Evolutionary conservation across 2,113 vertebrate genomes (phyloP), one percentile per base, ranked within the genome.

Genomic region (Pelusios castaneus): DNA sequence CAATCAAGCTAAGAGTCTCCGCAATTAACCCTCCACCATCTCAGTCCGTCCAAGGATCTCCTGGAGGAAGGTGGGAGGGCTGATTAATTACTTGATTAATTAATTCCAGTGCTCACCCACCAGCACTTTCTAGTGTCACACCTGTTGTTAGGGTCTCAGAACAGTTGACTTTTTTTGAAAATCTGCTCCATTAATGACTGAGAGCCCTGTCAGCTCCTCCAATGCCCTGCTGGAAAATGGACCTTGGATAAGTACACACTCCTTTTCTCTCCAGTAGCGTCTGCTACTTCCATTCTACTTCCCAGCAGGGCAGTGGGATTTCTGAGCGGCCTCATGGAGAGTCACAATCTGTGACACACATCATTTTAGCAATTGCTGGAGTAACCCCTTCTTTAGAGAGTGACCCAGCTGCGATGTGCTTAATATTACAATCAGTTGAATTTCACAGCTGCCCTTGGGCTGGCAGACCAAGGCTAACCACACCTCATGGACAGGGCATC

Each of bases 401-500:
- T 88, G 82, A 84, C 81, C 89, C 93, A 91, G 92, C 93, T 92
- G 87, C 84, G 88, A 76, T 92, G 91, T 92, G 89, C 4, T 80
- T 91, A 77, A 89, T 90, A 85, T 91, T 91, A 82, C 0, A 4
- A n/a, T 43, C 77, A 38, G 47, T 76, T 86, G 85, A 76, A 79
- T 94, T 92, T 85, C 91, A 84, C 82, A 47, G 95, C 88, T 95
- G 63, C 95, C 89, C 97, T 82, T 89, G 85, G 88, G 93, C 94
- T 95, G 92, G 94, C 94, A 95, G 92, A 94, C 82, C 8, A 70
- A 38, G n/a, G n/a, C n/a, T 45, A 13, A 43, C 3, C 41, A 89
- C 92, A 89, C 96, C 92, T 10, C 93, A 84, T 96, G 94, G 94
- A 84, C 87, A 84, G 93, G 91, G 84, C 41, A 45, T 79, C 56